A percentile compares a stretch with the other conserved stretches of the same genome.
Evolutionary conservation across 2,888 invertebrate genomes (phyloP).

Genomic region (Fragum fragum): DNA sequence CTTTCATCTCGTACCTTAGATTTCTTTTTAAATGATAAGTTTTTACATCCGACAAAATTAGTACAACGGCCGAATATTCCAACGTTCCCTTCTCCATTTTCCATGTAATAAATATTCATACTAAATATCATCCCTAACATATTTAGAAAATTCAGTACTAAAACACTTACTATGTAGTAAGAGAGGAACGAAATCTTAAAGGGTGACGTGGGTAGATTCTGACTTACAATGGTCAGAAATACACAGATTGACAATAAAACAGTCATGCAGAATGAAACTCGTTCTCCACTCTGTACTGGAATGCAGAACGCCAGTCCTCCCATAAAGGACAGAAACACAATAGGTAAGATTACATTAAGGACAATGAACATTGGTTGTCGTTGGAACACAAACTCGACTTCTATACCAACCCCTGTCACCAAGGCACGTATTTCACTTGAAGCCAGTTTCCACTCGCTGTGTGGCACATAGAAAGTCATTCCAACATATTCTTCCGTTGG

Average conservation of each 20-base stretch:
- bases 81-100: background rate
- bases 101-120: slow-evolving; percentile 4
- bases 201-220: background rate
- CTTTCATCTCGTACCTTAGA: no score
- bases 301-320: background rate
- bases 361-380: background rate
- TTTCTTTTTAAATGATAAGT: no score
- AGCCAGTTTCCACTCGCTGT: background rate
- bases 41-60: no score
- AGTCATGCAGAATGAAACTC: background rate
- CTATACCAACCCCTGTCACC: no score
- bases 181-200: background rate
- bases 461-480: background rate
- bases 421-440: no score
- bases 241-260: background rate
- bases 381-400: no score
- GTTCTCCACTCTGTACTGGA: slow-evolving; percentile 1
- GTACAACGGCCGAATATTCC: no score
- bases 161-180: background rate
- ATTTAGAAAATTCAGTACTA: background rate
- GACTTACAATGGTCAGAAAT: background rate
- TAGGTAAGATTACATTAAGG: background rate
- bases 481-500: background rate
- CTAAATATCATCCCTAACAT: background rate
- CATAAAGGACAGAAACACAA: slow-evolving; percentile 7